phyloP scores from a whole-genome alignment of 2,113 vertebrate species.

The Gobio gobio region DNA sequence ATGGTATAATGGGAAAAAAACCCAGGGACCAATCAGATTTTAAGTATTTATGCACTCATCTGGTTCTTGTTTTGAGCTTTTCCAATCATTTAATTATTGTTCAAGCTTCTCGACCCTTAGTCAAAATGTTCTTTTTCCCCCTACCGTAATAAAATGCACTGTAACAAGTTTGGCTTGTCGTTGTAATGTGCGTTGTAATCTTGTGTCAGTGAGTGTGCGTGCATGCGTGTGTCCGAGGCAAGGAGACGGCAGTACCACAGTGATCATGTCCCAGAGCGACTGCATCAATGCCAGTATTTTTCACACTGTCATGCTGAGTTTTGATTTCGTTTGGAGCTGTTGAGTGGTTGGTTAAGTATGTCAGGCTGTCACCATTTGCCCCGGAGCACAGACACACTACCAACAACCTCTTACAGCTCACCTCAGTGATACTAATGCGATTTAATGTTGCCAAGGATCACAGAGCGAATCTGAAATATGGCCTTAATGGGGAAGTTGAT shows the following conservation, averaged over 20 bases:
- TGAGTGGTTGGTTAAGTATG: neutral
- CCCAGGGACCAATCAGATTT: neutral
- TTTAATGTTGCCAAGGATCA: neutral
- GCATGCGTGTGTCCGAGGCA: conserved; percentile 19
- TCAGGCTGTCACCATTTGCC: neutral
- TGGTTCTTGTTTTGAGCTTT: neutral
- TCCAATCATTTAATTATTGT: neutral
- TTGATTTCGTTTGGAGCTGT: conserved; percentile 14
- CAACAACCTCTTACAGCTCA: neutral
- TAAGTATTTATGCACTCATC: neutral
- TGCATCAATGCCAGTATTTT: neutral
- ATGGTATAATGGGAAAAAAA: neutral
- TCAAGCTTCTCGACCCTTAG: neutral
- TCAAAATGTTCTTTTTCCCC: neutral
- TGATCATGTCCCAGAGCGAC: neutral
- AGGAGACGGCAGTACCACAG: conserved; percentile 11
- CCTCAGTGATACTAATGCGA: neutral
- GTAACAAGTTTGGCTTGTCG: conserved; percentile 40
- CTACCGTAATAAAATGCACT: conserved; percentile 17
- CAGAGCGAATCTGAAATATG: neutral
- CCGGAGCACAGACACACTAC: conserved; percentile 11
- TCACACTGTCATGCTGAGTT: conserved; percentile 11
- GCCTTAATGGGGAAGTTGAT: neutral
- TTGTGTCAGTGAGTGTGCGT: conserved; percentile 31
- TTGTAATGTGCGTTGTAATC: conserved; percentile 40